A percentile compares a stretch with the other conserved stretches of the same genome.
Evolutionary conservation across 2,113 vertebrate species (phyloP).

Genomic region (Oncorhynchus keta): DNA sequence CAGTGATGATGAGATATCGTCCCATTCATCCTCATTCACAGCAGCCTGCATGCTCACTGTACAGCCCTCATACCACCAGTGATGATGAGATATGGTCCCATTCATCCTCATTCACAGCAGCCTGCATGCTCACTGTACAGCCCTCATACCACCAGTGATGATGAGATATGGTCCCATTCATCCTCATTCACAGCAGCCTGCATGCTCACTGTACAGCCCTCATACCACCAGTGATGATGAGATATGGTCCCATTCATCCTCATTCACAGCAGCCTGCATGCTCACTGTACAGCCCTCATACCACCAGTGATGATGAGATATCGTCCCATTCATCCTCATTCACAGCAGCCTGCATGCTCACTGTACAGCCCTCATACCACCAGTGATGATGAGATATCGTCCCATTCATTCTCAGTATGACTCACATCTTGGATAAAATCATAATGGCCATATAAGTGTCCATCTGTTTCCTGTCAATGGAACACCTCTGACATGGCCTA

Average conservation of each 20-base stretch:
- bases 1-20: conserved; percentile 17
- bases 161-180: too few species aligned
- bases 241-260: too few species aligned
- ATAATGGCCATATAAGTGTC: conserved; percentile 13
- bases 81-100: conserved; percentile 24
- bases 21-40: too few species aligned
- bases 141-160: conserved; percentile 13
- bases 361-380: conserved; percentile 9
- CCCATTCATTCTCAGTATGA: conserved; percentile 15
- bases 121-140: conserved; percentile 17
- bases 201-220: conserved; percentile 19
- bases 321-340: too few species aligned
- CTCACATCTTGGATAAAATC: conserved; percentile 23
- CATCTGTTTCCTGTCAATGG: conserved; percentile 24
- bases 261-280: conserved; percentile 16
- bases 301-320: conserved; percentile 12
- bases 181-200: conserved; percentile 1
- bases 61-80: conserved; percentile 8
- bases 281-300: conserved; percentile 15
- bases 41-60: conserved; percentile 16
- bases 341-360: conserved; percentile 18
- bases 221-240: conserved; percentile 18
- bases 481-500: neutral
- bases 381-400: conserved; percentile 14
- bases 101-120: too few species aligned